Base-by-base conservation (phyloP, 2,888 invertebrate genomes). In the Hololepta plana region DNA sequence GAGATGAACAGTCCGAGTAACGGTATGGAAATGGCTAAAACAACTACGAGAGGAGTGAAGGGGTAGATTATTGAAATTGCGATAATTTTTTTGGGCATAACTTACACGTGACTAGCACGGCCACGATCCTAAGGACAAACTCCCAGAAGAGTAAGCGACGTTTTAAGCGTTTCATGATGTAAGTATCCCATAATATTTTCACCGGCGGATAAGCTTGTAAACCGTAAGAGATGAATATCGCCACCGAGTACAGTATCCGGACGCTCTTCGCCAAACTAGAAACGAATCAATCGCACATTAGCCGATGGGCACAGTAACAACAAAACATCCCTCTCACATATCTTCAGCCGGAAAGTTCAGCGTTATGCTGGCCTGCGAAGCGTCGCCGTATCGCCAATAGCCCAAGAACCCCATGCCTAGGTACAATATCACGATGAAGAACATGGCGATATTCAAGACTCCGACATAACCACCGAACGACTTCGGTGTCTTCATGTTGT, bases 201-300 rank as follows among this genome's bases (percentile, higher is more conserved):
- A 87, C 72, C 1, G 87, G 85, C 2, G 90, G 88, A 51, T 81
- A 90, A 40, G 84, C 80, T 59, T 90, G 87, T 3, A 91, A 62
- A 1, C 80, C 81, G 46, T 81, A 85, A 0, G 84, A 75, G 28
- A 87, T 67, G 43, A 76, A 80, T 34, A 90, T 76, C 2, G 75
- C 71, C 2, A 70, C 32, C 0, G 72, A 67, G 34, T 75, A 68
- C 38, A 70, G 57, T 2, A 67, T 40, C 40, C 67, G 67, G 2
- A 72, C 66, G 5, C 56, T 53, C 45, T 72, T 69, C 2, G 74
- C 69, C 46, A 73, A 60, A 29, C 75, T 75, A 45, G 16, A 49
- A 44, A 19, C 17, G 15, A 26, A n/a, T n/a, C n/a, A n/a, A n/a
- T n/a, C n/a, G n/a, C n/a, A n/a, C n/a, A n/a, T n/a, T n/a, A n/a